Evolutionary conservation across 1,140 invertebrate genomes (phyloP).

Genomic region (Ceratitis capitata): DNA sequence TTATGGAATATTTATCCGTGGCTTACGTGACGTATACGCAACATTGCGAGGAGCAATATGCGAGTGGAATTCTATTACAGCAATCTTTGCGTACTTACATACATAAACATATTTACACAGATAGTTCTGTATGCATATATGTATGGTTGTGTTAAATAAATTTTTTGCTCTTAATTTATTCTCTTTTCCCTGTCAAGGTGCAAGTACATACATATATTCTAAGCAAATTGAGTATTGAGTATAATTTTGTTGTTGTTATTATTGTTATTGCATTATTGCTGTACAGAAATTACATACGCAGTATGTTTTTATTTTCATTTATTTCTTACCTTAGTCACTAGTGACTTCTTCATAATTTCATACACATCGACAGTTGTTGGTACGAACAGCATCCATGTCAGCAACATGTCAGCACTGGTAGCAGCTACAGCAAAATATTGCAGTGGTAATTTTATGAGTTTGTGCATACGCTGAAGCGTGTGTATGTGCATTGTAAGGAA

Average conservation of each 20-base stretch:
- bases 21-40: conserved; percentile 12
- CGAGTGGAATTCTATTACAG: conserved; percentile 18
- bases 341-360: background rate
- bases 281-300: too few species aligned
- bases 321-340: background rate
- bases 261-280: background rate
- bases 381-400: background rate
- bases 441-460: background rate
- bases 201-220: background rate
- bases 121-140: background rate
- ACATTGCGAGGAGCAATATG: background rate
- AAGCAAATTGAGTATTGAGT: background rate
- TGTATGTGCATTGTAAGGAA: background rate
- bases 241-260: background rate
- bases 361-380: background rate
- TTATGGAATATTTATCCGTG: background rate
- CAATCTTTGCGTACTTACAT: background rate
- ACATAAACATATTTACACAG: background rate
- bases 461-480: background rate
- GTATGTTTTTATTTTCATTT: too few species aligned
- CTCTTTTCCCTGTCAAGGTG: background rate
- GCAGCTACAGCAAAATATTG: background rate
- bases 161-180: background rate
- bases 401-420: background rate
- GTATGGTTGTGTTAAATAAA: background rate